Evolutionary conservation across 1,140 invertebrate species (phyloP), one percentile per base, ranked within the genome.

Genomic region (Pseudomyrmex flavicornis): DNA sequence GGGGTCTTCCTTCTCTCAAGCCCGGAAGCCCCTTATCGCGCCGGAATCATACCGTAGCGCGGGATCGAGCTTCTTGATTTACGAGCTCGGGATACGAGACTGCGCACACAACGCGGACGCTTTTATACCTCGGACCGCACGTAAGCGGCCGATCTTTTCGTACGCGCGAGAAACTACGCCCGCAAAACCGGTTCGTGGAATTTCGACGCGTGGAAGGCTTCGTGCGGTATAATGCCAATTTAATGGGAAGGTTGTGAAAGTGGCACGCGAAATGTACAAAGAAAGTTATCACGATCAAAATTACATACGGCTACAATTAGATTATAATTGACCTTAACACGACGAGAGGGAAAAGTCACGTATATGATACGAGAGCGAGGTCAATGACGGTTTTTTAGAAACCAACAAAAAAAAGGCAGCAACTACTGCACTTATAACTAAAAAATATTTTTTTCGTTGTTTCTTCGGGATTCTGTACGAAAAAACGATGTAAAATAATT

Each of bases 21-120:
- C 54, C 2, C 13, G 52, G 76, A 70, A 79, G 76, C 76, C 68
- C 44, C 44, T 72, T 80, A 80, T 80, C 76, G 22, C 46, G 20
- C 2, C 12, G 65, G 13, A 77, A 79, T 79, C 76, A 22, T 70
- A 70, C 76, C 46, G 35, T 69, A 54, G 26, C 12, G 5, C 44
- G 52, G 12, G 76, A 69, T 79, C 76, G 76, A 80, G 54, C 76
- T 48, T 80, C 66, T 72, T 72, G 76, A 80, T 72, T 80, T 72
- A 80, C 76, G 65, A 70, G 20, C 7, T n/a, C 48, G 44, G 35
- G 54, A 58, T 58, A 70, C 65, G 65, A 26, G 35, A 15, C 20
- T 22, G 26, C 26, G 5, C 50, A 20, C 50, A 20, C 54, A 46
- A 61, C 72, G 56, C 70, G 22, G 35, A 5, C 35, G 17, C 62